Evolutionary conservation across 2,797 vertebrate genomes (phyloP).

Genomic region (Acanthornis magna): DNA sequence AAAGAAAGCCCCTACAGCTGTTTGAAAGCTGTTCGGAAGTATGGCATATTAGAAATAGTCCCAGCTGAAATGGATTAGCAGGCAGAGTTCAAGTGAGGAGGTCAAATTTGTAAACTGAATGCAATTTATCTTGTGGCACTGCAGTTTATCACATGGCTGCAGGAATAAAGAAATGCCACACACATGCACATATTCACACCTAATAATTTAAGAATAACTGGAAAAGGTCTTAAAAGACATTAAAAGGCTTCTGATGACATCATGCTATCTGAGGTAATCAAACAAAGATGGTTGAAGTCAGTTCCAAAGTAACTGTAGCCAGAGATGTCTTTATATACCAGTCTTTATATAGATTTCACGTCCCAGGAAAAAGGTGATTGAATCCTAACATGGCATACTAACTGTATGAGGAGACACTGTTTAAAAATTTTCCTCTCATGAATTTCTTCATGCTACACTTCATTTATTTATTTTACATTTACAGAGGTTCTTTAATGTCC

Average conservation of each 20-base stretch:
- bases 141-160: constrained; percentile 37
- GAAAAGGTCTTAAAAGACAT: constrained; percentile 14
- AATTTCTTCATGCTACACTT: not conserved
- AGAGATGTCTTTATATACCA: constrained; percentile 2
- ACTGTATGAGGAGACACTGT: not conserved
- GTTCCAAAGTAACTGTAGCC: not conserved
- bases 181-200: constrained; percentile 37
- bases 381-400: not conserved
- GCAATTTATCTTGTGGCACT: constrained; percentile 55
- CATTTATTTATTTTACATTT: not conserved
- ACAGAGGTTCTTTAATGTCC: not conserved
- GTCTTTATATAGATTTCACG: not conserved
- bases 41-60: constrained; percentile 30
- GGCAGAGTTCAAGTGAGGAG: constrained; percentile 59
- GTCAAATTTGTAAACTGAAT: constrained; percentile 50
- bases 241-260: constrained; percentile 50
- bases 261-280: constrained; percentile 35
- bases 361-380: not conserved
- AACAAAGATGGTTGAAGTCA: not conserved
- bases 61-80: constrained; percentile 64
- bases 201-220: constrained; percentile 45
- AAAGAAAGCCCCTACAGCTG: constrained; percentile 5
- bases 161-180: constrained; percentile 41
- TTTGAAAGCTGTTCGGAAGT: constrained; percentile 48
- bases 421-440: not conserved